Evolutionary conservation across 2,888 invertebrate genomes (phyloP), one percentile per base, ranked within the genome.

Genomic region (Diarsia rubi): DNA sequence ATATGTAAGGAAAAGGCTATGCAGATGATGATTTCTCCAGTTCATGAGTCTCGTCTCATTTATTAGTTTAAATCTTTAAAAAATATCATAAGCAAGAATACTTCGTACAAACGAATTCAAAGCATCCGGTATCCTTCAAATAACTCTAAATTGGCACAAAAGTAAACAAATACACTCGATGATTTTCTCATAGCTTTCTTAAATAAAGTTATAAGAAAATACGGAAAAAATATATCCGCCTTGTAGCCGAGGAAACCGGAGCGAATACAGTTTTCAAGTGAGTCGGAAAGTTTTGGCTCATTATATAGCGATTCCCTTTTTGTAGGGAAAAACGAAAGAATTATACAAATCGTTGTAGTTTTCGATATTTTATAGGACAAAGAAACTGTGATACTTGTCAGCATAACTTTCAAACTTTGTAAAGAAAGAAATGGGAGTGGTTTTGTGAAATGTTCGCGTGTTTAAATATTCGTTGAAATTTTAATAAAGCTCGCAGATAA

Each of bases 271-370:
- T 78, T 83, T 45, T 37, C 47, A 85, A 77, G 82, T 68, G 69
- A 82, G 64, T 68, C 19, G 24, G 59, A 62, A 83, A 79, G 54
- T 75, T 80, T 84, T 65, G 77, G 76, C 81, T 84, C 86, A 84
- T 84, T 84, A 83, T 80, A 71, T 69, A 47, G 65, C 63, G 73
- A 84, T 86, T 84, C 73, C 49, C 54, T 75, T 70, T 75, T 60
- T 63, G 59, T 37, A 45, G 52, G 52, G 47, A 69, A 67, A 78
- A 83, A 75, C 65, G 68, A 66, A 75, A 63, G 76, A 70, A 84
- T 83, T 79, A 84, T 76, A 83, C 74, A 86, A 86, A 86, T 86
- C 59, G 72, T 57, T 59, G 47, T 81, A 84, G 81, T 79, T 79
- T 57, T 64, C 64, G 57, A 72, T 78, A 75, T 69, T 73, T 75